Base-by-base conservation (phyloP, 1,140 invertebrate genomes). In the Anagrus nilaparvatae region DNA sequence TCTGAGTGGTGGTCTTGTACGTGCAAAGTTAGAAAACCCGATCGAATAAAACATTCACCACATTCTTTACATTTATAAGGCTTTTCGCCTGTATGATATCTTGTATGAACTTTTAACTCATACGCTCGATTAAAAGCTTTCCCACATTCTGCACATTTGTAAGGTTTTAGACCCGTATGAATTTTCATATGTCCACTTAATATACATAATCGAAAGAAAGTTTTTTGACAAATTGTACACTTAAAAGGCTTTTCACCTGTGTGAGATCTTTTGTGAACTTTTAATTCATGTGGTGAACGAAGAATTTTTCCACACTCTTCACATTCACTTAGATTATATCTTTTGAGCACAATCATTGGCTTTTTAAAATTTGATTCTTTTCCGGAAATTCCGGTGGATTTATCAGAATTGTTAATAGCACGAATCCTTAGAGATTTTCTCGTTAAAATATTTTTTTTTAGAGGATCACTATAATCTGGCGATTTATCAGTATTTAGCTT, bases 1-100 rank as follows among this genome's bases (percentile, higher is more conserved):
- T 71, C 71, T 4, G 66, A 71, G 43, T 75, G 72, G 17, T 66
- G 62, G 0, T 61, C 55, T 8, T 64, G 17, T 58, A 65, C 63
- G 19, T 67, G 65, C 44, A 63, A 65, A 30, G 60, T 67, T 3
- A 67, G 38, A 2, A 59, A 59, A 9, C 61, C 59, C 45, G 58
- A 60, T 28, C 64, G 61, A 0, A 48, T 45, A 24, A 67, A 68
- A 4, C 58, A 49, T 42, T 58, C 54, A 12, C 58, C 49, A 49
- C 66, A 69, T 43, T 65, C 48, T 0, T 77, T 77, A 65, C 82
- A 84, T 40, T 81, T 79, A 59, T 81, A 83, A 5, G 80, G 79
- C 47, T 80, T 71, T 50, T 75, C 77, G 10, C 72, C 79, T 3
- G 76, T 78, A 52, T 83, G 79, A 39, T 81, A 75, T 38, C 76